phyloP scores from a whole-genome alignment of 2,888 invertebrate species.

The Phyllotreta cruciferae region DNA sequence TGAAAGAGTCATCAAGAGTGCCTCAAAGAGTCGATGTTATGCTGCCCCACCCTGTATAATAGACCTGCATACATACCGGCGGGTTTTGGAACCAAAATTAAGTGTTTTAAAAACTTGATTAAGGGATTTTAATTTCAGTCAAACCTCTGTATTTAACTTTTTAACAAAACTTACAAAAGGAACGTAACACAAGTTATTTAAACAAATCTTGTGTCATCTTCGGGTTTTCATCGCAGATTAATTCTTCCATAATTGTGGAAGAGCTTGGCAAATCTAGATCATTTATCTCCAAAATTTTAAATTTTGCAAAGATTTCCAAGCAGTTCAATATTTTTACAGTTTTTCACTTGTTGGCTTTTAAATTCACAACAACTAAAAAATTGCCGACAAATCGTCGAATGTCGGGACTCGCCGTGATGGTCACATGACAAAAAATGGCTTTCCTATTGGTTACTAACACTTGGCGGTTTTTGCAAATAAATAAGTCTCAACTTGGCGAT shows the following conservation, averaged over 20 bases:
- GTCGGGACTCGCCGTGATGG: no score
- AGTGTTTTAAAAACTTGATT: slow-evolving; percentile 25
- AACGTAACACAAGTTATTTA: slow-evolving; percentile 13
- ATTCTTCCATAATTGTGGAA: slow-evolving; percentile 25
- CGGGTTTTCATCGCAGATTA: slow-evolving; percentile 24
- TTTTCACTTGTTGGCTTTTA: no score
- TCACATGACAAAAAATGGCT: slow-evolving; percentile 19
- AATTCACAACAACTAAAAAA: no score
- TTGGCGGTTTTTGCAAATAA: slow-evolving; percentile 22
- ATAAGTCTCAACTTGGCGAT: slow-evolving; percentile 17
- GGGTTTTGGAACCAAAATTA: slow-evolving; percentile 28
- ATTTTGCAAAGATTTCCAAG: slow-evolving; percentile 25
- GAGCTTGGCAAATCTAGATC: slow-evolving; percentile 17
- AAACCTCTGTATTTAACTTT: slow-evolving; percentile 6
- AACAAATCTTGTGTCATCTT: slow-evolving; percentile 31
- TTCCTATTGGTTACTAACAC: slow-evolving; percentile 19
- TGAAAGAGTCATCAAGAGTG: no score
- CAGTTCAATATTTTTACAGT: no score
- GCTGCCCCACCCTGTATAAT: no score
- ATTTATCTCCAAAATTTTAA: slow-evolving; percentile 19
- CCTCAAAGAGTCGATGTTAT: no score
- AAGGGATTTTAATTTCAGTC: slow-evolving; percentile 23
- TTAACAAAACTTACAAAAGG: slow-evolving; percentile 1
- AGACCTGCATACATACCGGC: no score
- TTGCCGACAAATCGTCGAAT: no score